Conservation (phyloP, 2,888 invertebrate species). For the Chloromyia formosa region DNA sequence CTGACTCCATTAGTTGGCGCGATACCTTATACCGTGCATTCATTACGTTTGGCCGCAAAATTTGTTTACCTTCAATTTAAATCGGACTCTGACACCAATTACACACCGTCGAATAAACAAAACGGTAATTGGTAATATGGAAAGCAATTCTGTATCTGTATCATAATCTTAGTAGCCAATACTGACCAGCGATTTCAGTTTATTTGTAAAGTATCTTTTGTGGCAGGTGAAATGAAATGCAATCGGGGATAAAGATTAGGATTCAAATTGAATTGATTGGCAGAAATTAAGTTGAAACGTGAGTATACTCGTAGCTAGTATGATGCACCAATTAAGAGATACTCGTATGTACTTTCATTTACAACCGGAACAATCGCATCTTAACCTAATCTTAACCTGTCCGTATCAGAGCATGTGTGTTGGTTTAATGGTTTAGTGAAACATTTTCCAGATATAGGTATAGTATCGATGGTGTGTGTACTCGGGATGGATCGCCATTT, state of each 20-base stretch:
- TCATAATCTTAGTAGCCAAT: not conserved
- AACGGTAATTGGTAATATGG: not conserved
- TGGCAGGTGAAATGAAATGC: conserved; percentile 14
- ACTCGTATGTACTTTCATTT: conserved; percentile 4
- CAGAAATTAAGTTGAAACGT: not conserved
- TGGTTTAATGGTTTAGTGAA: too few relatives aligned
- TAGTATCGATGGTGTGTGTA: too few relatives aligned
- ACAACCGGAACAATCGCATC: conserved; percentile 16
- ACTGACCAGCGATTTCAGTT: not conserved
- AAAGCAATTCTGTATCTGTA: not conserved
- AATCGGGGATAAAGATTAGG: not conserved
- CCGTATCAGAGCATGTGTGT: too few relatives aligned
- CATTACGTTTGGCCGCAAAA: conserved; percentile 22
- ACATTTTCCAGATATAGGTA: too few relatives aligned
- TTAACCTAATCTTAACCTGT: not conserved
- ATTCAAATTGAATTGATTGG: conserved; percentile 10
- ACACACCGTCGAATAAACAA: conserved; percentile 1
- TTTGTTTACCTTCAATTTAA: conserved; percentile 41
- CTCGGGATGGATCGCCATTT: too few relatives aligned
- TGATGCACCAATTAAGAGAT: not conserved
- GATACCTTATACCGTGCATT: not conserved
- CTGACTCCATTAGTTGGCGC: not conserved
- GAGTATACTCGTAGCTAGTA: too few relatives aligned
- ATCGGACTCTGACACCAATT: conserved; percentile 42
- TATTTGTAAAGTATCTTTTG: not conserved